phyloP scores from a whole-genome alignment of 1,140 invertebrate genomes.

The Neodiprion lecontei region DNA sequence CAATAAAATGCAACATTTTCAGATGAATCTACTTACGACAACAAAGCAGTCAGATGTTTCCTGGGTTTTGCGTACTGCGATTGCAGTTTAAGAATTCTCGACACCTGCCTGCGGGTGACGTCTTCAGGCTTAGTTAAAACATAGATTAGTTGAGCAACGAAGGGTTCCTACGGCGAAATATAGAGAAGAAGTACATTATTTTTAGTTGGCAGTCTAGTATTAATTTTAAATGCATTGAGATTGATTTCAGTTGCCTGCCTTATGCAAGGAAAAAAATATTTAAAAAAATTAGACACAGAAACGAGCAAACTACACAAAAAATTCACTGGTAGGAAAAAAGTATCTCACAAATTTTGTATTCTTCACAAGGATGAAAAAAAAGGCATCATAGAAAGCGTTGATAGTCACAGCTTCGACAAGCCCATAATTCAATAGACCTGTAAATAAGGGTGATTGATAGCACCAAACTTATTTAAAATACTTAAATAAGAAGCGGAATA shows the following conservation, averaged over 20 bases:
- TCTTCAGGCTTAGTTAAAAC: slow-evolving; percentile 54
- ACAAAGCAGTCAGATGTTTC: slow-evolving; percentile 48
- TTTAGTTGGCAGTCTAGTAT: too few species aligned
- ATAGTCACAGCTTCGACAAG: slow-evolving; percentile 45
- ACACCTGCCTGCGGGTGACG: slow-evolving; percentile 51
- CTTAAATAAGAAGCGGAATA: slow-evolving; percentile 17
- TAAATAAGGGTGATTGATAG: neutral
- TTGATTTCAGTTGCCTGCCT: too few species aligned
- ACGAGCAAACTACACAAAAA: slow-evolving; percentile 9
- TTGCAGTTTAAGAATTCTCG: slow-evolving; percentile 39
- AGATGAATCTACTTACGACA: slow-evolving; percentile 40
- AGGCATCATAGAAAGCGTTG: slow-evolving; percentile 49
- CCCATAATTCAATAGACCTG: slow-evolving; percentile 49
- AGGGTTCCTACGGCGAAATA: slow-evolving; percentile 36
- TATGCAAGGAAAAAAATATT: neutral
- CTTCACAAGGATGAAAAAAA: slow-evolving; percentile 45
- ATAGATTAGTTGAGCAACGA: slow-evolving; percentile 50
- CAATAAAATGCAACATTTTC: neutral
- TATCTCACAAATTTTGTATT: slow-evolving; percentile 42
- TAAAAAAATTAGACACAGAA: slow-evolving; percentile 12
- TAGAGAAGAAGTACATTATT: slow-evolving; percentile 14
- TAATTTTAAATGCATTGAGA: too few species aligned
- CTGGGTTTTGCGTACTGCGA: slow-evolving; percentile 32
- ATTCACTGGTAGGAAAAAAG: slow-evolving; percentile 4
- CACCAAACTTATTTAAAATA: too few species aligned